These are phyloP conservation scores for Leucophenga varia DNA, from an alignment of 1,140 invertebrate genomes.

Conservation along the genomic window DNA sequence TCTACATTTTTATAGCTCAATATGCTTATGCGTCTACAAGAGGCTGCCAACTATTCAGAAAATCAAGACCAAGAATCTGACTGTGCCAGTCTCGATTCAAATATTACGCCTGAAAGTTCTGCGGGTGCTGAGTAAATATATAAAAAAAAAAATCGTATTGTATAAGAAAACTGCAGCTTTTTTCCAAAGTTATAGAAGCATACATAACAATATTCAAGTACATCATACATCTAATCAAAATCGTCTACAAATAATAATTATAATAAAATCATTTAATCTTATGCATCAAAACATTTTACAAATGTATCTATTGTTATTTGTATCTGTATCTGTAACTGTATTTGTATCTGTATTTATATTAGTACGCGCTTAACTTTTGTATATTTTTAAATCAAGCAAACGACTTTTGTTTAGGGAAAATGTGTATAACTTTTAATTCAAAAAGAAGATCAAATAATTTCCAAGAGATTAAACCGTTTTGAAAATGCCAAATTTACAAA, in stretches of 20 bases:
- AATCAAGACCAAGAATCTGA: slow-evolving; percentile 83
- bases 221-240: too few relatives aligned
- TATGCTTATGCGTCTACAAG: slow-evolving; percentile 92
- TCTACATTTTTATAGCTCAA: slow-evolving; percentile 68
- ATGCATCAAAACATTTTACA: too few relatives aligned
- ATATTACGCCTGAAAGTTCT: slow-evolving; percentile 67
- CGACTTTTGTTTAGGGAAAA: slow-evolving; percentile 17
- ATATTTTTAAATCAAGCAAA: slow-evolving; percentile 1
- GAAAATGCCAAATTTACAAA: too few relatives aligned
- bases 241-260: slow-evolving; percentile 2
- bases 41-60: slow-evolving; percentile 88
- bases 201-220: slow-evolving; percentile 39
- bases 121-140: slow-evolving; percentile 56
- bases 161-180: slow-evolving; percentile 13
- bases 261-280: too few relatives aligned
- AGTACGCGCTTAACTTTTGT: too few relatives aligned
- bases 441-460: too few relatives aligned
- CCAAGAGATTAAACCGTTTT: too few relatives aligned
- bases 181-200: slow-evolving; percentile 8
- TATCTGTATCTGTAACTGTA: too few relatives aligned
- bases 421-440: too few relatives aligned
- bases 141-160: background rate
- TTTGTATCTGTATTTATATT: too few relatives aligned
- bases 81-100: slow-evolving; percentile 75
- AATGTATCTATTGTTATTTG: too few relatives aligned